Base-by-base conservation (phyloP, 2,888 invertebrate species). In the Macrosiphum euphorbiae region DNA sequence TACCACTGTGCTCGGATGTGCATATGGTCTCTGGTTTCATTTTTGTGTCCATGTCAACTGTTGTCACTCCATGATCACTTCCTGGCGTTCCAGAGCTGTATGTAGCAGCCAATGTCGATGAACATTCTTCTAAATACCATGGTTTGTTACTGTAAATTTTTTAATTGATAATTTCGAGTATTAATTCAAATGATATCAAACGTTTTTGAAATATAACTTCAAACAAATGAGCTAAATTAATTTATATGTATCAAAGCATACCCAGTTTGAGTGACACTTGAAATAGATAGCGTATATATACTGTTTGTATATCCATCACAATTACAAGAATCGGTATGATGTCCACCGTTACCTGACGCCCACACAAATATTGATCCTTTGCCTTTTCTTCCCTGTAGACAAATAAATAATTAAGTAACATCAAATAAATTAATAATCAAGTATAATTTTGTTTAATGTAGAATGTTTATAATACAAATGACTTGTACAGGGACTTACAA, bases 301-400 rank as follows among this genome's bases (percentile, higher is more conserved):
- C 99, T 99, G 96, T 99, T 99, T 47, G 99, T 99, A 96, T 99
- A 99, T 90, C 99, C 99, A 96, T 99, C 99, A 96, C 99, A 99
- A 96, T 99, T 99, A 96, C 99, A 99, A 7, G 99, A 99, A 96
- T 99, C 99, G 24, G 98, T 98, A 95, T 98, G 98, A 94, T 98
- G 97, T 85, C 99, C 99, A 44, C 99, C 99, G 95, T 99, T 99
- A 84, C 99, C 99, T 61, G 98, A 99, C 3, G 99, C 99, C 99
- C 99, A 99, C 3, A 99, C 98, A 95, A 99, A 99, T 95, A 99
- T 99, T 28, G 99, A 99, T 89, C 99, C 99, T 96, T 98, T 98
- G 47, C 99, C 99, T 95, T 98, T 97, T 58, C 99, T 97, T 47
- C 99, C 97, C 96, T 97, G 95, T 91, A 95, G 92, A 94, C 20